These are phyloP conservation scores for Sylvilagus floridanus DNA, from an alignment of 2,797 vertebrate species.

Conservation along the genomic window DNA sequence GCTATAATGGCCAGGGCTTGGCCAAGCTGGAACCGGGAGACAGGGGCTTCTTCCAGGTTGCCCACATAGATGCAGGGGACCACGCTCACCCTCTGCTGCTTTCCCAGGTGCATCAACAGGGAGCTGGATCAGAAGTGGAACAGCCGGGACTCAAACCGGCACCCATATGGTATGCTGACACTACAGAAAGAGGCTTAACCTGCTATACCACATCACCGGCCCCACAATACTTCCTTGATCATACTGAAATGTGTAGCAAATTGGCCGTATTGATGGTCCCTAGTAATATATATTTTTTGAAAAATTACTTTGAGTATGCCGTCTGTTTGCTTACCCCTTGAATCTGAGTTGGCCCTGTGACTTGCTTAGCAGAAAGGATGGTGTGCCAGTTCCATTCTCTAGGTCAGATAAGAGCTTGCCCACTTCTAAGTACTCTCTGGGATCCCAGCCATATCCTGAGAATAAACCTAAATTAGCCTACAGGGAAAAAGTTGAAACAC, in stretches of 20 bases:
- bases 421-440: not conserved
- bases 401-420: not conserved
- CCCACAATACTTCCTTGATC: not conserved
- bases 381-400: not conserved
- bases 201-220: too few species aligned
- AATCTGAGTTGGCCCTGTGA: slow-evolving; percentile 12
- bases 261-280: not conserved
- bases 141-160: too few species aligned
- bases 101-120: too few species aligned
- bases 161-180: too few species aligned
- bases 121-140: too few species aligned
- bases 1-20: too few species aligned
- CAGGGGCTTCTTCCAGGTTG: too few species aligned
- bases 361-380: not conserved
- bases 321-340: not conserved
- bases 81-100: too few species aligned
- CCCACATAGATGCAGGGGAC: too few species aligned
- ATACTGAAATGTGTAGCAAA: not conserved
- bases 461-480: not conserved
- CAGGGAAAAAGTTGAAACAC: not conserved
- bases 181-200: too few species aligned
- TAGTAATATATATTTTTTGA: not conserved
- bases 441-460: not conserved
- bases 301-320: not conserved
- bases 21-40: too few species aligned